Conservation (phyloP, 2,797 vertebrate genomes). For the Alcedo atthis region DNA sequence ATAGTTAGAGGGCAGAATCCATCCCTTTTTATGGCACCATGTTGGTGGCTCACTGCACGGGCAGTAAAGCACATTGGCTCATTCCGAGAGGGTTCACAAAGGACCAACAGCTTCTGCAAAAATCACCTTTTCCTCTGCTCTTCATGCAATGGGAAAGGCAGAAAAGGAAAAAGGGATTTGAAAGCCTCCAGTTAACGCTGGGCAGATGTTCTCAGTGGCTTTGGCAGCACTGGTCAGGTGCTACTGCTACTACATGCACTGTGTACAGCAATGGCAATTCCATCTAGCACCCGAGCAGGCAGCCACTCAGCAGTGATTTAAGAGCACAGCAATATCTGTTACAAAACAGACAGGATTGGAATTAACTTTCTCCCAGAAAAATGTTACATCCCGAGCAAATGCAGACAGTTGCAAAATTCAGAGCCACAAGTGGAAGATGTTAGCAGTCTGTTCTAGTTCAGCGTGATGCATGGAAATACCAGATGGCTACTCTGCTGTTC, state of each 20-base stretch:
- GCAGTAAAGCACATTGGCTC: not conserved
- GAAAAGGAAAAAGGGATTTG: not conserved
- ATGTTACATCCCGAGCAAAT: not conserved
- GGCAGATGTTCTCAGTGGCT: not conserved
- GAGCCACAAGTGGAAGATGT: not conserved
- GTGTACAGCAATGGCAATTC: not conserved
- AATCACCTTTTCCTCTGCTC: not conserved
- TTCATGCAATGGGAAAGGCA: not conserved
- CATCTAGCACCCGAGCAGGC: not conserved
- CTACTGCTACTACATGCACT: not conserved
- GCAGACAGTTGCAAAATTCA: not conserved
- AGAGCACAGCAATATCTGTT: not conserved
- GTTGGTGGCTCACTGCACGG: not conserved
- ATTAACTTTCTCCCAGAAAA: constrained; percentile 6
- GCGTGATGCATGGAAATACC: not conserved
- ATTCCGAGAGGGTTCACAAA: not conserved
- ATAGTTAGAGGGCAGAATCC: not conserved
- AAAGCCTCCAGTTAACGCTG: not conserved
- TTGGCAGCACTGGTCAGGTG: not conserved
- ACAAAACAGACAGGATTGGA: not conserved
- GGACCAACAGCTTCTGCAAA: constrained; percentile 9
- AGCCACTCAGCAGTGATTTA: not conserved
- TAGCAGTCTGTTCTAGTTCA: not conserved
- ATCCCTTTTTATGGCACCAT: not conserved
- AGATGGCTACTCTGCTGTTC: not conserved